A percentile compares a stretch with the other conserved stretches of the same genome.
phyloP scores from a whole-genome alignment of 2,888 invertebrate species.

The Thelaira solivaga region DNA sequence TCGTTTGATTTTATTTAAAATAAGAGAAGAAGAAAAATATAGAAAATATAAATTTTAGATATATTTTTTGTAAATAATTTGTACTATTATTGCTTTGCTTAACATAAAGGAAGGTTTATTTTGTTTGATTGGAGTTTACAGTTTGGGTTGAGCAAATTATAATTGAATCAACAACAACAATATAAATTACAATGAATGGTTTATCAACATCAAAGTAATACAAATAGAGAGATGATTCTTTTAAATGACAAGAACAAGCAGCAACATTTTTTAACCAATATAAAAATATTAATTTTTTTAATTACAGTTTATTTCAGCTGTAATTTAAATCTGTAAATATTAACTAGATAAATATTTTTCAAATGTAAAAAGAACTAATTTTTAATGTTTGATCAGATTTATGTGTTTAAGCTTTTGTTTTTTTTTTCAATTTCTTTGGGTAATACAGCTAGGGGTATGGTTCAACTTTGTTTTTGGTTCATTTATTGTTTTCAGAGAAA shows the following conservation, averaged over 20 bases:
- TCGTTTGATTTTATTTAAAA: conserved; percentile 42
- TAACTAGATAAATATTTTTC: conserved; percentile 20
- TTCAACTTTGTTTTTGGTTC: conserved; percentile 56
- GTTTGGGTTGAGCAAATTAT: conserved; percentile 35
- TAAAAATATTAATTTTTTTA: conserved; percentile 10
- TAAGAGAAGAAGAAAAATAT: conserved; percentile 57
- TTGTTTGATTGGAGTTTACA: conserved; percentile 20
- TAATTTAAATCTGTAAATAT: conserved; percentile 42
- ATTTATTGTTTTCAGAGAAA: background rate
- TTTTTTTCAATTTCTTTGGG: background rate
- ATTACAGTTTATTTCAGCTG: background rate
- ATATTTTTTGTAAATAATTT: conserved; percentile 14
- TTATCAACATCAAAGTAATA: conserved; percentile 44
- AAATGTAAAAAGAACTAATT: conserved; percentile 11
- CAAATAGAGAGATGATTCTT: conserved; percentile 33
- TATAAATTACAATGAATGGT: conserved; percentile 40
- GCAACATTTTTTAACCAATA: conserved; percentile 60
- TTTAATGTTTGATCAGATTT: conserved; percentile 18
- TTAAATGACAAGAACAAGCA: conserved; percentile 55
- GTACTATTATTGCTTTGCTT: conserved; percentile 9
- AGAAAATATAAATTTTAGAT: conserved; percentile 48
- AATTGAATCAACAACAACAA: conserved; percentile 37
- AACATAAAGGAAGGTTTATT: conserved; percentile 39
- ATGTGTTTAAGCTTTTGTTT: background rate
- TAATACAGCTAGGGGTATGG: conserved; percentile 57